Percentiles rank a stretch among this genome's conserved stretches.
These are phyloP conservation scores for Cephalopterus ornatus DNA, from an alignment of 2,113 vertebrate species.

Conservation along the genomic window DNA sequence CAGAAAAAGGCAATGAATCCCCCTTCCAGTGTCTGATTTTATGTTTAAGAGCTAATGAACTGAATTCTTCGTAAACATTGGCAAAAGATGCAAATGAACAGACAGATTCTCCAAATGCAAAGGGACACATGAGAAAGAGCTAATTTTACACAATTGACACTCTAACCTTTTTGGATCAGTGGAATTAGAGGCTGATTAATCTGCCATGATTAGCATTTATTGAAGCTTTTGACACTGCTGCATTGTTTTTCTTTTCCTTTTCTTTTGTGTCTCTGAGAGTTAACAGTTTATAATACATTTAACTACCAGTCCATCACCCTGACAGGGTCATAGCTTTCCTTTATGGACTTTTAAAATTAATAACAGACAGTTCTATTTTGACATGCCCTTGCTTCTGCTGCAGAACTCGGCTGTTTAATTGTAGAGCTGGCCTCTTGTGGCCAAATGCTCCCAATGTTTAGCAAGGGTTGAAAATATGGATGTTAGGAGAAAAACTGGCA, in stretches of 20 bases:
- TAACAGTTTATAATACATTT: constrained; percentile 80
- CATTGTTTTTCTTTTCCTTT: constrained; percentile 55
- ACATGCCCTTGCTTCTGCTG: constrained; percentile 74
- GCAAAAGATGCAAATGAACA: constrained; percentile 76
- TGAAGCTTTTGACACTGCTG: constrained; percentile 68
- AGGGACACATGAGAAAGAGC: constrained; percentile 76
- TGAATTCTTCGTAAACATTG: constrained; percentile 76
- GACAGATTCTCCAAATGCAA: constrained; percentile 73
- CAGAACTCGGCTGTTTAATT: constrained; percentile 80
- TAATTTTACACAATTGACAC: constrained; percentile 86
- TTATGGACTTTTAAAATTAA: constrained; percentile 85
- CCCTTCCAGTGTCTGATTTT: constrained; percentile 71
- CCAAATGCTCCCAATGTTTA: constrained; percentile 86
- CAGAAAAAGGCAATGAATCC: constrained; percentile 68
- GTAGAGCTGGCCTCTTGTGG: constrained; percentile 87
- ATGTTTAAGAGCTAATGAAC: constrained; percentile 79
- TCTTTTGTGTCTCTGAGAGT: constrained; percentile 65
- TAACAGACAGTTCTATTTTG: constrained; percentile 77
- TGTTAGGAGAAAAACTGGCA: constrained; percentile 97
- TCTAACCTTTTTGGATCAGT: constrained; percentile 86
- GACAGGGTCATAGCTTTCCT: constrained; percentile 87
- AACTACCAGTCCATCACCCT: constrained; percentile 81
- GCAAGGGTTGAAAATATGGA: constrained; percentile 96
- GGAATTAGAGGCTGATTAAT: constrained; percentile 87
- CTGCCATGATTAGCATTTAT: constrained; percentile 85